Evolutionary conservation across 2,888 invertebrate species (phyloP), one percentile per base, ranked within the genome.

Genomic region (Gryllus longicercus): DNA sequence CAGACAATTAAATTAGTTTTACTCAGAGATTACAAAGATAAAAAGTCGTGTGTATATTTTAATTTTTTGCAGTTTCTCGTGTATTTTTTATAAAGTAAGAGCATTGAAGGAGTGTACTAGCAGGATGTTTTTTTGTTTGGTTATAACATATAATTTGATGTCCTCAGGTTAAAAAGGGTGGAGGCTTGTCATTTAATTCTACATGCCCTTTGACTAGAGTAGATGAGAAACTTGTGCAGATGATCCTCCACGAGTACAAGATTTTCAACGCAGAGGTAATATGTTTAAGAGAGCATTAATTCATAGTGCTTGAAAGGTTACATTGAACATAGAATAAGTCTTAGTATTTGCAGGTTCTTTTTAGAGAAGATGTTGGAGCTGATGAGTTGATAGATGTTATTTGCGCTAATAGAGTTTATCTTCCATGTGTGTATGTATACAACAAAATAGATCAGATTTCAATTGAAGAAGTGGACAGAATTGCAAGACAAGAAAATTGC

Each of bases 361-460:
- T 99, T 87, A 91, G 99, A 76, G 99, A 99, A 87, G 99, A 99
- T 87, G 96, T 95, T 86, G 93, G 93, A 2, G 93, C 96, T 0
- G 99, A 99, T 88, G 99, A 99, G 86, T 91, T 99, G 85, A 99
- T 99, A 84, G 99, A 99, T 89, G 98, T 99, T 79, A 97, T 99
- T 84, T 94, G 96, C 79, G 98, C 95, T 14, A 98, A 97, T 89
- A 91, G 98, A 83, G 95, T 96, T 51, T 98, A 99, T 88, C 90
- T 99, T 86, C 97, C 98, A 79, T 99, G 99, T 87, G 88, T 99
- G 80, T 99, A 99, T 89, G 97, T 99, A 80, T 99, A 99, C 89
- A 99, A 99, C 89, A 99, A 99, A 91, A 97, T 99, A 85, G 99
- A 99, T 92, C 98, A 99, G 90, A 96, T 99, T 85, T 96, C 98